Base-by-base conservation (phyloP, 2,113 vertebrate species). In the Sebastes schlegelii region DNA sequence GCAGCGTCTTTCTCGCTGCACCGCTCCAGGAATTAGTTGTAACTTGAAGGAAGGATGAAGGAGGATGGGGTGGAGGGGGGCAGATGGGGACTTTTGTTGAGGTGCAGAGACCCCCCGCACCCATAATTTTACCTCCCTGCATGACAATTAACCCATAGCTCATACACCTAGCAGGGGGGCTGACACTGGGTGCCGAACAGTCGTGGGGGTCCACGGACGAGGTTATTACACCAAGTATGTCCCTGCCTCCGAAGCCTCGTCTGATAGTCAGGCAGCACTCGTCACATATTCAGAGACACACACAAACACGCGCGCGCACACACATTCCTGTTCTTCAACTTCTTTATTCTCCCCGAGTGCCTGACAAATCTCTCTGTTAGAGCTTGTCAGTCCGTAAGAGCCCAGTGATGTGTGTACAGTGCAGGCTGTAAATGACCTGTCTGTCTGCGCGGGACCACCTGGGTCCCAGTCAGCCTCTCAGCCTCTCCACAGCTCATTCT, bases 91-190 rank as follows among this genome's bases (percentile, higher is more conserved):
- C 96, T 97, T 96, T 97, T 88, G 96, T 97, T 96, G 97, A 98
- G 97, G 97, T 98, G 96, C 95, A 95, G 94, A 95, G 94, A 97
- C 97, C 97, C 96, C 97, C 97, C 95, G 95, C 96, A 97, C 96
- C 93, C 96, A 96, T 96, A 95, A 96, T 96, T 97, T 96, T 97
- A 96, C 97, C 95, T 92, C 96, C 86, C 96, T 96, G 97, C 96
- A 96, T 96, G 97, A 96, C 97, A 98, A 98, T 99, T 99, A 99
- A 98, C 98, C 97, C 96, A 23, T 55, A 87, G 92, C 93, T 88
- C 87, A 85, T 76, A 74, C 72, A 84, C 87, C 23, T 71, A 90
- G 93, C 80, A 61, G 93, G 94, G 91, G 91, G 91, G 87, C 73
- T 74, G 72, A 74, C 57, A 79, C 61, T 58, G 90, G 86, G 87